Percentiles rank a stretch among this genome's conserved stretches.
phyloP scores from a whole-genome alignment of 2,113 vertebrate genomes.

The Aix galericulata region DNA sequence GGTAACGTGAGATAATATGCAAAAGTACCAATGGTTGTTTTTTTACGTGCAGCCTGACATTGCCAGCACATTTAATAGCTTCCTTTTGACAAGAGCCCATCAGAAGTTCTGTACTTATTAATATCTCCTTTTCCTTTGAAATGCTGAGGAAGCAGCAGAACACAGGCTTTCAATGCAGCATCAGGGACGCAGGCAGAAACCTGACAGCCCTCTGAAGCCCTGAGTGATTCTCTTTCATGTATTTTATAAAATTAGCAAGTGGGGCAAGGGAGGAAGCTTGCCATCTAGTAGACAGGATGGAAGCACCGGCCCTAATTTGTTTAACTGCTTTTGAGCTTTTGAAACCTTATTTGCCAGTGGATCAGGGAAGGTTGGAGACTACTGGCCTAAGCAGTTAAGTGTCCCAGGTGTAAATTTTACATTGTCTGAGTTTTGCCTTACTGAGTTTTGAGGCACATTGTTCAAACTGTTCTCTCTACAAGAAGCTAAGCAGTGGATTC shows the following conservation, averaged over 20 bases:
- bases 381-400: neutral
- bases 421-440: neutral
- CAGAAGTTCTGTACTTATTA: conserved; percentile 19
- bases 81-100: conserved; percentile 12
- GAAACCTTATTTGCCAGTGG: neutral
- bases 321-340: neutral
- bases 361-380: neutral
- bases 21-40: neutral
- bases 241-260: neutral
- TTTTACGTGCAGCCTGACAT: neutral
- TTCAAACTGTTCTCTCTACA: neutral
- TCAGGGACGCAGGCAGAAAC: neutral
- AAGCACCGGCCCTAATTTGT: neutral
- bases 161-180: neutral
- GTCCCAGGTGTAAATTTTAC: neutral
- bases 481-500: neutral
- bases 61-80: conserved; percentile 27
- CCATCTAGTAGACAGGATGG: neutral
- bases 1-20: conserved; percentile 6
- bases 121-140: conserved; percentile 13
- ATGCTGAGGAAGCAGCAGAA: conserved; percentile 20
- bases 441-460: neutral
- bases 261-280: neutral
- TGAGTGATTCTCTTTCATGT: neutral
- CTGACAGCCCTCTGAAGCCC: neutral